These are phyloP conservation scores for Phyllotis vaccarum DNA, from an alignment of 2,797 vertebrate genomes.

Conservation along the genomic window DNA sequence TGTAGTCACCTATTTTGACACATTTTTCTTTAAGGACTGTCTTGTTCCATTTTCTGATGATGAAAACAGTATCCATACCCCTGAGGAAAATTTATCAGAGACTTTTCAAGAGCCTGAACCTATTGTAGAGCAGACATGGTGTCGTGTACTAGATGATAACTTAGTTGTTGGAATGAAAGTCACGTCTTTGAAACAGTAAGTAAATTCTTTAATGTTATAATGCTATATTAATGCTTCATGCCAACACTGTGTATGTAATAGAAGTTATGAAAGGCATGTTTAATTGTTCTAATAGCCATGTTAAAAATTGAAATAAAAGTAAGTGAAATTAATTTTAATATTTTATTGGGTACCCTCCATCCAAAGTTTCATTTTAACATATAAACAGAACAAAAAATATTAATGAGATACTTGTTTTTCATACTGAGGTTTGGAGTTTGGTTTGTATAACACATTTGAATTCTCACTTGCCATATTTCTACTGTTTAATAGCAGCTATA, in stretches of 20 bases:
- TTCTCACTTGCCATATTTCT: background rate
- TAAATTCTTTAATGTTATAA: constrained; percentile 69
- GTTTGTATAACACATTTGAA: background rate
- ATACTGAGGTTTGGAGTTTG: background rate
- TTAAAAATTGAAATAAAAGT: constrained; percentile 44
- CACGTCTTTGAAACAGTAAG: constrained; percentile 89
- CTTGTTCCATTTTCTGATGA: constrained; percentile 94
- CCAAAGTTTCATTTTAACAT: constrained; percentile 11
- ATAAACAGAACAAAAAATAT: background rate
- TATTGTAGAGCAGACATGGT: constrained; percentile 92
- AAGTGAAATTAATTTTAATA: constrained; percentile 19
- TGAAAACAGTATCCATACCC: constrained; percentile 84
- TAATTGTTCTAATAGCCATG: background rate
- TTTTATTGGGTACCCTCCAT: constrained; percentile 13
- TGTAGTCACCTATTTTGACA: constrained; percentile 39
- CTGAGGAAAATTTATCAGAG: constrained; percentile 73
- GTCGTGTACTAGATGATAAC: constrained; percentile 90
- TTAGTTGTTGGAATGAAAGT: constrained; percentile 93
- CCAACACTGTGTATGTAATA: background rate
- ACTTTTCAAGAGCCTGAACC: constrained; percentile 82
- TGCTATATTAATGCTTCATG: background rate
- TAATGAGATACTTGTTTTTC: background rate
- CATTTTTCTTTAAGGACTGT: constrained; percentile 89
- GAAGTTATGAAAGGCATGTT: background rate
- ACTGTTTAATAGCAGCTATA: background rate